Base-by-base conservation (phyloP, 2,113 vertebrate species). In the Misgurnus anguillicaudatus region DNA sequence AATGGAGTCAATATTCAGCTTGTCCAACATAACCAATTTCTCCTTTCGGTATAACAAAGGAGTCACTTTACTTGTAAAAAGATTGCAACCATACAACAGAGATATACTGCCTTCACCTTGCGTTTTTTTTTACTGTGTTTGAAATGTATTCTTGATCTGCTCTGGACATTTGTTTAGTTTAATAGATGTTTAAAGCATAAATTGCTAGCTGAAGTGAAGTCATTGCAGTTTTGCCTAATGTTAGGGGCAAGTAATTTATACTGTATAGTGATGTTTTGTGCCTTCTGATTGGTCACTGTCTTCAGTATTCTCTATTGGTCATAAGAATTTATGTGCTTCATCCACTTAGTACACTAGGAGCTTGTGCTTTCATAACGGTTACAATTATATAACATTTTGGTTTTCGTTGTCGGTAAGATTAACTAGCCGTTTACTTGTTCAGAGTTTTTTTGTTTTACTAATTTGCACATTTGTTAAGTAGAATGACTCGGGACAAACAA, bases 231-330 rank as follows among this genome's bases (percentile, higher is more conserved):
- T 8, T 0, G 31, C 77, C 75, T 78, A 62, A 78, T 55, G 82
- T 66, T 70, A 48, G 42, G 85, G 65, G 80, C 41, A 71, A 38
- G 61, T 79, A 61, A 67, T 51, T 13, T 13, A 51, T 51, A 57
- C 14, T 41, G 42, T 86, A 83, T 77, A 67, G 80, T 82, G 75
- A 84, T 73, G 81, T 89, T 78, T 82, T 79, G 88, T 91, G 89
- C 90, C 90, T 93, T 91, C 80, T 58, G 64, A 75, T 38, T 57
- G 53, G 62, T 65, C 63, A 65, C 31, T 41, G 2, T 68, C 42
- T 66, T 82, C 51, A 71, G 80, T 73, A 83, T 82, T 62, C 4
- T 16, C 31, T 64, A 82, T 51, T 62, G 64, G 86, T 78, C 83
- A 17, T 16, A 9, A 66, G 61, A 63, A 16, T 42, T 31, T 10